These are phyloP conservation scores for Mugil cephalus DNA, from an alignment of 2,113 vertebrate species.

Conservation along the genomic window DNA sequence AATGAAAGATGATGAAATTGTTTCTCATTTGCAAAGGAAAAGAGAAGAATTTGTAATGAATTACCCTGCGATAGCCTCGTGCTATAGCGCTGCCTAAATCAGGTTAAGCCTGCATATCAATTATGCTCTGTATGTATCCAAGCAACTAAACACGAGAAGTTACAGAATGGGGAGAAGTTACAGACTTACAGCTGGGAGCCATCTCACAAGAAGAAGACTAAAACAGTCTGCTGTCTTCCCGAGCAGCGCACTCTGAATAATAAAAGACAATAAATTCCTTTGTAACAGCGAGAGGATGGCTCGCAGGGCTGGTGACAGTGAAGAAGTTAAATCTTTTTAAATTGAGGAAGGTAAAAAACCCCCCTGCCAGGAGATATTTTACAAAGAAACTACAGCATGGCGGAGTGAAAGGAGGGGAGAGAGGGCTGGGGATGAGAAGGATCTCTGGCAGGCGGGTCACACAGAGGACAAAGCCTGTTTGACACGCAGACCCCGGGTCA, in stretches of 20 bases:
- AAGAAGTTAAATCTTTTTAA: slow-evolving; percentile 35
- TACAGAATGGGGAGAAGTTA: slow-evolving; percentile 26
- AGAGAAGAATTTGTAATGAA: slow-evolving; percentile 33
- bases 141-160: slow-evolving; percentile 26
- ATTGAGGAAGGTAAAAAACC: slow-evolving; percentile 25
- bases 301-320: slow-evolving; percentile 36
- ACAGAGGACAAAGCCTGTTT: slow-evolving; percentile 43
- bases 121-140: slow-evolving; percentile 10
- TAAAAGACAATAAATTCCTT: slow-evolving; percentile 45
- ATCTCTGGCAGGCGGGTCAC: slow-evolving; percentile 29
- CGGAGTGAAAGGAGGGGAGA: neutral
- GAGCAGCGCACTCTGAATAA: slow-evolving; percentile 35
- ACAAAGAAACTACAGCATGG: neutral
- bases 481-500: slow-evolving; percentile 50
- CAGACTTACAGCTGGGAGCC: slow-evolving; percentile 31
- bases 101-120: slow-evolving; percentile 41
- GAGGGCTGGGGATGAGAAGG: neutral
- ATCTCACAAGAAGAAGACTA: slow-evolving; percentile 4
- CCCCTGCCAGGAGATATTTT: slow-evolving; percentile 1
- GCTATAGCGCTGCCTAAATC: slow-evolving; percentile 18
- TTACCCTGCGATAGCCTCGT: slow-evolving; percentile 19
- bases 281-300: slow-evolving; percentile 26
- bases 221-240: slow-evolving; percentile 26
- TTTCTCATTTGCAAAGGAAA: slow-evolving; percentile 51
- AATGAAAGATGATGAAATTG: slow-evolving; percentile 71